Conservation (phyloP, 2,113 vertebrate genomes). For the Caracal caracal region DNA sequence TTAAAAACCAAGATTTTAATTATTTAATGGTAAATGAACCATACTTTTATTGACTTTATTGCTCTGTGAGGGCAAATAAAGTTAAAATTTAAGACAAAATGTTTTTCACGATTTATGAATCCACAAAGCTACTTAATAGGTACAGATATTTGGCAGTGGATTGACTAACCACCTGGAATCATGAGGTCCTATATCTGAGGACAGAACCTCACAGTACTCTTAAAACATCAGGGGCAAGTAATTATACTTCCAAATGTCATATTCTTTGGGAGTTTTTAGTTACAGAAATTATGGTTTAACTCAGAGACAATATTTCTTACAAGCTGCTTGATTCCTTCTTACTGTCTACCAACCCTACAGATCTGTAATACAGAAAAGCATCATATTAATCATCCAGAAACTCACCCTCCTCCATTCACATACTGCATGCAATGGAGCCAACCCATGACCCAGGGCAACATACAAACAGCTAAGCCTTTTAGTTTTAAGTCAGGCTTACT, state of each 20-base stretch:
- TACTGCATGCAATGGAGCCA: neutral
- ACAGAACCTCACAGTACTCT: neutral
- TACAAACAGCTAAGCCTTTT: neutral
- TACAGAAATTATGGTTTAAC: neutral
- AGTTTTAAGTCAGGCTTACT: neutral
- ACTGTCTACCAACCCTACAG: neutral
- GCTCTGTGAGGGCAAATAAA: neutral
- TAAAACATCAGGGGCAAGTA: neutral
- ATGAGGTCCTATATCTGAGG: neutral
- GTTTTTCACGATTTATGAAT: neutral
- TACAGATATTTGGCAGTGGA: neutral
- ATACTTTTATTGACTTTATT: conserved; percentile 37
- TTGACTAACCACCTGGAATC: neutral
- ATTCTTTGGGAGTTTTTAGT: neutral
- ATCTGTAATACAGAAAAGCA: neutral
- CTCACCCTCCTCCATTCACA: neutral
- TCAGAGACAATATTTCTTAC: neutral
- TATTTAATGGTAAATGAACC: conserved; percentile 49
- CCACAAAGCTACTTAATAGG: neutral
- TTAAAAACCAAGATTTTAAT: conserved; percentile 60
- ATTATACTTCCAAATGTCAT: neutral
- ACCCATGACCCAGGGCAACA: neutral
- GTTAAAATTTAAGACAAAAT: conserved; percentile 39
- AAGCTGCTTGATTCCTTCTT: neutral
- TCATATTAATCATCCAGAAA: neutral